These are phyloP conservation scores for Neomorphus geoffroyi DNA, from an alignment of 2,797 vertebrate genomes.

Conservation along the genomic window DNA sequence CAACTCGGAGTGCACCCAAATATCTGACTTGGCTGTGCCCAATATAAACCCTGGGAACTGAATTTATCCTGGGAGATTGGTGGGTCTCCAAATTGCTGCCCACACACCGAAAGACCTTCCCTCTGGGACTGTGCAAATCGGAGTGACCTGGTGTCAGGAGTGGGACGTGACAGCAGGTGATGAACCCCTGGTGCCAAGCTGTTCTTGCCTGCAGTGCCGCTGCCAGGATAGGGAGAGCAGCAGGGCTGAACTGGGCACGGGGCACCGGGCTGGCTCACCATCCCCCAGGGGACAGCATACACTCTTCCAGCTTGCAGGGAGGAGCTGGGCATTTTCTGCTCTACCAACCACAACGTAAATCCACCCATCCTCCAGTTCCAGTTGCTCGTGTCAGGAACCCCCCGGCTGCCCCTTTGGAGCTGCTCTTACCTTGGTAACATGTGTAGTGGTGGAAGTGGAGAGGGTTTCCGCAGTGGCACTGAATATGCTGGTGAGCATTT, in stretches of 20 bases:
- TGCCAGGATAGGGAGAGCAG: not conserved
- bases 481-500: conserved; percentile 79
- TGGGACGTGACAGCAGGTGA: too few relatives aligned
- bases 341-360: not conserved
- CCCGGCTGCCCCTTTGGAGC: not conserved
- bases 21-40: too few relatives aligned
- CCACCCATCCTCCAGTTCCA: not conserved
- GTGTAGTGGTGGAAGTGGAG: conserved; percentile 96
- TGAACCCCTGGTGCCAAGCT: fast-evolving
- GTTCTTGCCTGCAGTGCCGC: not conserved
- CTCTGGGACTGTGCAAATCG: too few relatives aligned
- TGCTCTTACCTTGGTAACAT: conserved; percentile 93
- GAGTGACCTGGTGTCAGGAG: too few relatives aligned
- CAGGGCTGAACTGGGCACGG: not conserved
- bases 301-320: not conserved
- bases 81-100: too few relatives aligned
- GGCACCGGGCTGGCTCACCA: fast-evolving
- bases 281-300: not conserved
- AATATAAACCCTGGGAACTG: too few relatives aligned
- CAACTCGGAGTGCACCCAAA: too few relatives aligned
- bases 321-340: not conserved
- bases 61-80: too few relatives aligned
- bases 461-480: conserved; percentile 88
- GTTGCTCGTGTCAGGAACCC: not conserved
- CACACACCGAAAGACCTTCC: too few relatives aligned